Base-by-base conservation (phyloP, 2,113 vertebrate species). In the Cyrtonyx montezumae region DNA sequence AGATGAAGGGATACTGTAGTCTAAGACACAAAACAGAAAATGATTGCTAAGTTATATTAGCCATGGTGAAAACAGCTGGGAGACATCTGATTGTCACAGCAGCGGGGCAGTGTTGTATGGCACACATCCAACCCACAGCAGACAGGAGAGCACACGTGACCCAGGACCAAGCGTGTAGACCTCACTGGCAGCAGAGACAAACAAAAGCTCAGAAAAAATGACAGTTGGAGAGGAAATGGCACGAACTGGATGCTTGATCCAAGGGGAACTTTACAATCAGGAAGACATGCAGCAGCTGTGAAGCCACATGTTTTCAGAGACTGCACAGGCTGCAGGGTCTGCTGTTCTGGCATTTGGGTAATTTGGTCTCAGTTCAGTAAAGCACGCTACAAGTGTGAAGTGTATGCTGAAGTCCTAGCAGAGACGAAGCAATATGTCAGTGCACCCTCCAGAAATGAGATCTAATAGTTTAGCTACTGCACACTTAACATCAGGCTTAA, bases 271-370 rank as follows among this genome's bases (percentile, higher is more conserved):
- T 28, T 4, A 49, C 34, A 36, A 63, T 28, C 42, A 87, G 36
- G 13, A 10, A 51, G 84, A 61, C 84, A 63, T 18, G 0, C 2
- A 91, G 45, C 95, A 89, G 91, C 93, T 91, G 87, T 68, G 92
- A 56, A 70, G 55, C 78, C 91, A 89, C 88, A 77, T 14, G 84
- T 91, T 77, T 23, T 59, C 75, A 67, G 23, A 45, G 56, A 49
- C 21, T 17, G 32, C 42, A 42, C 14, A 63, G 42, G 49, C 46
- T 36, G 78, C 42, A 46, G 58, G 63, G 74, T 74, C 40, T 73
- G 84, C 63, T 65, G 45, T 10, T 43, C 37, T 28, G 8, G 34
- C 59, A 21, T n/a, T 77, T 62, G 21, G 63, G 3, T 8, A 19
- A 30, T 82, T 78, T 61, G 51, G 43, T 67, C 26, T 75, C 75